Conservation (phyloP, 2,797 vertebrate genomes). For the Periparus ater region DNA sequence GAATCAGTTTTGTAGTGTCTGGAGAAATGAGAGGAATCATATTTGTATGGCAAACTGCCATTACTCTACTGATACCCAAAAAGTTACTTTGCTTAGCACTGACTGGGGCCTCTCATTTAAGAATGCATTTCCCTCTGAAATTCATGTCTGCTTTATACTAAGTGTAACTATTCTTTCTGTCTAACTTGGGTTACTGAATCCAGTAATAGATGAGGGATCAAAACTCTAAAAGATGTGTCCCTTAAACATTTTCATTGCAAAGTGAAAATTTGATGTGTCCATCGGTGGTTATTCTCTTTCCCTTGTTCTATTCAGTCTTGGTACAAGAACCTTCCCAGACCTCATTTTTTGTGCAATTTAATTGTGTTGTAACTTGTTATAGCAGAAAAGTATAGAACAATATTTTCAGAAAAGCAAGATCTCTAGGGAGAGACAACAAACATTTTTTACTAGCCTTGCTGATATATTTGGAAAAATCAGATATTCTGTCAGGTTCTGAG, state of each 20-base stretch:
- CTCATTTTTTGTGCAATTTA: background rate
- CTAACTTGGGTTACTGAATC: background rate
- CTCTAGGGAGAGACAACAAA: background rate
- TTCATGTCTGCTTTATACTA: background rate
- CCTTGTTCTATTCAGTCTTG: background rate
- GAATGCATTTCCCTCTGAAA: background rate
- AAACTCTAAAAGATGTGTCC: background rate
- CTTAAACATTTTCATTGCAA: background rate
- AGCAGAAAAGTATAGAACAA: background rate
- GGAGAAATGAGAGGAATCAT: background rate
- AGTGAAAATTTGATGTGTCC: no score
- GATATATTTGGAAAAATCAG: background rate
- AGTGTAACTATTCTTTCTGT: background rate
- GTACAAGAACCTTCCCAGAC: background rate
- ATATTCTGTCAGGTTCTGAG: background rate
- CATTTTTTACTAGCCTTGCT: background rate
- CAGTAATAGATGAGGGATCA: background rate
- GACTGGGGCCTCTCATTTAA: background rate
- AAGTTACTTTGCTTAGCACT: background rate
- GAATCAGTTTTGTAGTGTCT: background rate
- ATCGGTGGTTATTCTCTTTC: background rate
- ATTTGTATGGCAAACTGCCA: background rate
- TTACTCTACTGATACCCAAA: background rate
- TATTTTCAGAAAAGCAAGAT: background rate
- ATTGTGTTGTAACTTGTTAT: background rate